Conservation (phyloP, 1,140 invertebrate genomes). For the Zelostemma sp. region DNA sequence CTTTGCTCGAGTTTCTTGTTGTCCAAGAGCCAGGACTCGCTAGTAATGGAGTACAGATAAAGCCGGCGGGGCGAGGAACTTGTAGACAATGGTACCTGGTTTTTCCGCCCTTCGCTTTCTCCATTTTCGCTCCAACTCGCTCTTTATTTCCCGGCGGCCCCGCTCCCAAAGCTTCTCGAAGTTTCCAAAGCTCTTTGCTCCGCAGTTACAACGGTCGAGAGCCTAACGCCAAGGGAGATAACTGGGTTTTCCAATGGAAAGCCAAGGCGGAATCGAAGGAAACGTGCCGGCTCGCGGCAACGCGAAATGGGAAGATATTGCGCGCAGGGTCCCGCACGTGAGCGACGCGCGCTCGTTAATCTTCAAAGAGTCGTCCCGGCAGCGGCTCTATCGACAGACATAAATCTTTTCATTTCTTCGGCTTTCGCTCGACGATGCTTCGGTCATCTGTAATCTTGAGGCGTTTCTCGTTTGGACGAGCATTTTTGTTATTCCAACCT, state of each 20-base stretch:
- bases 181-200: background rate
- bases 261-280: constrained; percentile 28
- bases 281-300: background rate
- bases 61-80: background rate
- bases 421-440: constrained; percentile 8
- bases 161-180: background rate
- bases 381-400: constrained; percentile 38
- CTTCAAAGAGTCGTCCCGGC: constrained; percentile 42
- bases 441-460: constrained; percentile 14
- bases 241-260: constrained; percentile 46
- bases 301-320: constrained; percentile 25
- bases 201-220: too few species aligned
- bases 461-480: background rate
- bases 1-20: background rate
- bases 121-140: background rate
- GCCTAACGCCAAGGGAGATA: constrained; percentile 21
- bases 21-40: constrained; percentile 11
- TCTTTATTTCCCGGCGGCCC: background rate
- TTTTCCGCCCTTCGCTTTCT: constrained; percentile 4
- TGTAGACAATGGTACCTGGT: constrained; percentile 13
- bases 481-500: too few species aligned
- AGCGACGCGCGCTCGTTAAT: constrained; percentile 45
- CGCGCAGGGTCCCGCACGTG: constrained; percentile 21
- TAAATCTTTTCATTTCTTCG: constrained; percentile 45
- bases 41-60: background rate